Evolutionary conservation across 2,113 vertebrate species (phyloP).

Genomic region (Osmerus eperlanus): DNA sequence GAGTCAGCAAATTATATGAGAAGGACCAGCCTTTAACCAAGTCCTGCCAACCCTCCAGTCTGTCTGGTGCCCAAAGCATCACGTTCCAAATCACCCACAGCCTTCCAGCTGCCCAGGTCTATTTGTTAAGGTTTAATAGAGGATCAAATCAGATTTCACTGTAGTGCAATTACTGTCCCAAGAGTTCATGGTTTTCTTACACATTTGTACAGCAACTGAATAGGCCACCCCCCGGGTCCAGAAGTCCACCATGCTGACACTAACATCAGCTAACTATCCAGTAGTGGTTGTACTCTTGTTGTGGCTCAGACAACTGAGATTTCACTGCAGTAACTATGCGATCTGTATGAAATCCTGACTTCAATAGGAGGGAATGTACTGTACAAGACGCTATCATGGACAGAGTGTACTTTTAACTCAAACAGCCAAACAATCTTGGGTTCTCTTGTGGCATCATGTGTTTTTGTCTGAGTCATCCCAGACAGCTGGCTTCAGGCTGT

Average conservation of each 20-base stretch:
- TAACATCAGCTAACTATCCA: too few relatives aligned
- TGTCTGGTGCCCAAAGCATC: conserved; percentile 7
- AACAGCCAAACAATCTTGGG: background rate
- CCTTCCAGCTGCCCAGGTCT: conserved; percentile 12
- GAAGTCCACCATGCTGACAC: too few relatives aligned
- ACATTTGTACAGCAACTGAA: too few relatives aligned
- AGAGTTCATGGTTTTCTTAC: background rate
- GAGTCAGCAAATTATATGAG: conserved; percentile 36
- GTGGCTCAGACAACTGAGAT: too few relatives aligned
- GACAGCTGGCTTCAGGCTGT: background rate
- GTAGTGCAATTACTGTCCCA: background rate
- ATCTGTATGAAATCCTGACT: conserved; percentile 10
- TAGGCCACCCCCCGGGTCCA: too few relatives aligned
- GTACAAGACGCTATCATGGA: background rate
- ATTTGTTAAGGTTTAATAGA: background rate
- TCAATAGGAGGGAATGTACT: background rate
- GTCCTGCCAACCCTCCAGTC: background rate
- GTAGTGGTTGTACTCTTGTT: too few relatives aligned
- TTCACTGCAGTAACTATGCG: background rate
- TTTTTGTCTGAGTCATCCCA: background rate
- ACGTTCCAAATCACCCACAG: background rate
- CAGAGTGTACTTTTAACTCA: background rate
- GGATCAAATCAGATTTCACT: background rate
- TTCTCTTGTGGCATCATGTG: background rate
- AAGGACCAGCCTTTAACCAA: conserved; percentile 9